Conservation (phyloP, 1,140 invertebrate species). For the Drosophila setifemur region DNA sequence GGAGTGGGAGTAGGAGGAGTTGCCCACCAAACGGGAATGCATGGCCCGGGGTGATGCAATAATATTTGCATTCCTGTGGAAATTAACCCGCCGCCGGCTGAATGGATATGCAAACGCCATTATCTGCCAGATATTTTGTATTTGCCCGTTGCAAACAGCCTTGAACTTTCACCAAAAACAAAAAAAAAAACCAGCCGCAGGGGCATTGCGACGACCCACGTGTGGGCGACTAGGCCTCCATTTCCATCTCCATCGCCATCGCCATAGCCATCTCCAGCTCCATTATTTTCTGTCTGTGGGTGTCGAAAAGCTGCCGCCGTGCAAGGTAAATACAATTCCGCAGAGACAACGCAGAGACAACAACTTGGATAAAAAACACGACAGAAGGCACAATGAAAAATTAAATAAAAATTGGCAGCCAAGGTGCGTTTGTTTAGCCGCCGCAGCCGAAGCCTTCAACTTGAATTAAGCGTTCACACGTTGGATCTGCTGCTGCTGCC, state of each 20-base stretch:
- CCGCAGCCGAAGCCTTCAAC: conserved; percentile 58
- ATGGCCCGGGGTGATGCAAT: conserved; percentile 3
- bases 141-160: conserved; percentile 49
- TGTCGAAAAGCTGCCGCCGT: conserved; percentile 37
- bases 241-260: not conserved
- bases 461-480: conserved; percentile 58
- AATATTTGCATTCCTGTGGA: no score
- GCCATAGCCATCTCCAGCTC: not conserved
- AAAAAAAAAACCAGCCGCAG: conserved; percentile 16
- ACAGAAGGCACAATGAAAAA: conserved; percentile 12
- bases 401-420: conserved; percentile 62
- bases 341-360: conserved; percentile 24
- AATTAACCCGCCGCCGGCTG: not conserved
- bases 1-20: not conserved
- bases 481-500: not conserved
- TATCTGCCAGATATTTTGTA: conserved; percentile 4
- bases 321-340: conserved; percentile 46
- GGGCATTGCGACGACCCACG: conserved; percentile 45
- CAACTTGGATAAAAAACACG: conserved; percentile 29
- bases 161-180: conserved; percentile 68
- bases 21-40: not conserved
- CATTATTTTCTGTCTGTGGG: not conserved
- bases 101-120: not conserved
- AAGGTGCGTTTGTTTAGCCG: conserved; percentile 69
- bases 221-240: conserved; percentile 21